These are phyloP conservation scores for Dascyllus trimaculatus DNA, from an alignment of 2,113 vertebrate species.

Conservation along the genomic window DNA sequence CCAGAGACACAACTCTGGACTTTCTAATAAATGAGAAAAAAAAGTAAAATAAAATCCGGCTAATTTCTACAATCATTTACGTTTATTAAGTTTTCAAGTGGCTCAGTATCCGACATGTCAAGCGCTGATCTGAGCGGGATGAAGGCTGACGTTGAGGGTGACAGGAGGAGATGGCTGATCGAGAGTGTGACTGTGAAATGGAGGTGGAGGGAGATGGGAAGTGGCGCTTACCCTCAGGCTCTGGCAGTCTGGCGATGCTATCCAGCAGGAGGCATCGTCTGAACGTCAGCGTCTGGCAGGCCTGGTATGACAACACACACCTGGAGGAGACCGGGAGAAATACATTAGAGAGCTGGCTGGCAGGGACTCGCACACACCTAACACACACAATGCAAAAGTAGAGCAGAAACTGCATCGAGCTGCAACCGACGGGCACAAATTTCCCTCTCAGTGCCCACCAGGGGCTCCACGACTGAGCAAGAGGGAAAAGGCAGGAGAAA, in stretches of 20 bases:
- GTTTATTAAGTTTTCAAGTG: conserved; percentile 20
- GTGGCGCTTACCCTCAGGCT: conserved; percentile 90
- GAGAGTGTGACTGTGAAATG: conserved; percentile 48
- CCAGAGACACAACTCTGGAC: neutral
- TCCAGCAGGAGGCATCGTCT: conserved; percentile 95
- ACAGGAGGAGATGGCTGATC: conserved; percentile 78
- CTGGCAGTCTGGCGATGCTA: conserved; percentile 91
- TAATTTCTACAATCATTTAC: conserved; percentile 19
- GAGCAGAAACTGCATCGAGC: conserved; percentile 49
- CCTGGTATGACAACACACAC: conserved; percentile 96
- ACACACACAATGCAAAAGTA: conserved; percentile 31
- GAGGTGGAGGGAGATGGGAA: conserved; percentile 65
- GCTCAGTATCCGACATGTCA: conserved; percentile 22
- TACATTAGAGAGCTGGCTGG: conserved; percentile 59
- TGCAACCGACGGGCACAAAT: conserved; percentile 47
- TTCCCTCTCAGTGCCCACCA: conserved; percentile 59
- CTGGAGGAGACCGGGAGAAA: conserved; percentile 81
- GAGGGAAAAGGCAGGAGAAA: conserved; percentile 20
- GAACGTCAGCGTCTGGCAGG: conserved; percentile 95
- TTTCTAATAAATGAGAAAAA: neutral
- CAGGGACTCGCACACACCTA: conserved; percentile 32
- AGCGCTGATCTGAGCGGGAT: conserved; percentile 34
- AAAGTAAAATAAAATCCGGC: neutral
- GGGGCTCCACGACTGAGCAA: conserved; percentile 50
- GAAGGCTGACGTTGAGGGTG: conserved; percentile 64